Evolutionary conservation across 2,888 invertebrate species (phyloP).

Genomic region (Disparrhopalites patrizii): DNA sequence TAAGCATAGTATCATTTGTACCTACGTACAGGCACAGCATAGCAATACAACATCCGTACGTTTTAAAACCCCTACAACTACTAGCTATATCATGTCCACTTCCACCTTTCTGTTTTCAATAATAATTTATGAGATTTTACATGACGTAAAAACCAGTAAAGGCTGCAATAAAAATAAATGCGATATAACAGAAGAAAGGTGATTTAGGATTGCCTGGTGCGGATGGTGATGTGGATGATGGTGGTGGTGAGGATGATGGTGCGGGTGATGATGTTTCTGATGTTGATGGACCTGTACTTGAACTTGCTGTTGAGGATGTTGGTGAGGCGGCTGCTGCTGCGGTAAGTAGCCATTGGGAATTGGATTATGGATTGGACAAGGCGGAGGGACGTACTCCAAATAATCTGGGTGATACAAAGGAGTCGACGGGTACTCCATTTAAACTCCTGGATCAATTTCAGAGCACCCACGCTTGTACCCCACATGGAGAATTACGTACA

Average conservation of each 20-base stretch:
- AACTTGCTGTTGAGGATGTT: conserved; percentile 39
- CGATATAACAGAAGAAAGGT: conserved; percentile 20
- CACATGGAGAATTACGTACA: conserved; percentile 9
- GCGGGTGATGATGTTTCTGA: conserved; percentile 43
- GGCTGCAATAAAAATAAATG: conserved; percentile 19
- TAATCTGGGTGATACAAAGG: conserved; percentile 48
- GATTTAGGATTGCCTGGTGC: conserved; percentile 44
- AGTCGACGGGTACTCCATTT: conserved; percentile 49
- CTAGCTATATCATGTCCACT: no score
- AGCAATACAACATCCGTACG: no score
- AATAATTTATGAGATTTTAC: conserved; percentile 23
- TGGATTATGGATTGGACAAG: conserved; percentile 49
- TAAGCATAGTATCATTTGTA: no score
- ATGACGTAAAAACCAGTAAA: conserved; percentile 22
- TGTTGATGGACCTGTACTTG: conserved; percentile 43
- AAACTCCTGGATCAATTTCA: conserved; percentile 24
- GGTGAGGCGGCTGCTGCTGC: conserved; percentile 46
- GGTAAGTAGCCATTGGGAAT: conserved; percentile 48
- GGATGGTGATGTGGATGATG: conserved; percentile 41
- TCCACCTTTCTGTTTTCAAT: no score
- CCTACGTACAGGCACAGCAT: no score
- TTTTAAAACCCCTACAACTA: no score
- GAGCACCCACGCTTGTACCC: conserved; percentile 12
- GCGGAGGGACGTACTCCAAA: conserved; percentile 49
- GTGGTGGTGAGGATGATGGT: conserved; percentile 39